Base-by-base conservation (phyloP, 2,888 invertebrate species). In the Mamestra brassicae region DNA sequence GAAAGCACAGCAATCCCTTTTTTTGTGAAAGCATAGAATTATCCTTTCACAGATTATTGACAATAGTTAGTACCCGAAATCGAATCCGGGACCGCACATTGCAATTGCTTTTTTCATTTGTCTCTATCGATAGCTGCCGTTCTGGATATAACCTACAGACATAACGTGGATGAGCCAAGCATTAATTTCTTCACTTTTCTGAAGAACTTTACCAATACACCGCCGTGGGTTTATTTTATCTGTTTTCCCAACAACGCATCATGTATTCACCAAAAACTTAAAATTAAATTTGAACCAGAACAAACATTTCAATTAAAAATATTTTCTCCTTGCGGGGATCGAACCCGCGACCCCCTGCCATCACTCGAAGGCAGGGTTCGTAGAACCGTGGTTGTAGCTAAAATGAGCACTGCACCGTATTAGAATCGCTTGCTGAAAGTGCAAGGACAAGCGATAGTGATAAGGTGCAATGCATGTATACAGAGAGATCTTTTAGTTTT, bases 131-230 rank as follows among this genome's bases (percentile, higher is more conserved):
- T 47, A 11, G 60, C 78, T 64, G 71, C 34, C 47, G 55, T 55
- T 52, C 67, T 66, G 74, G 74, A 67, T 60, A 78, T 13, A 36
- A 64, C 10, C 78, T 57, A 58, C n/a, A 15, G 15, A 61, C 55
- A 42, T 64, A 67, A 52, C 38, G 66, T 82, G 83, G 70, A 72
- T 38, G 67, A 36, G 60, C 36, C 66, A 58, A 81, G 13, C 36
- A 34, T 69, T 7, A 13, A 62, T 38, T 42, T 42, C 15, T 60
- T 57, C 2, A 50, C 34, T 54, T 17, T 47, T 38, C 58, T 55
- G 61, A 64, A 38, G 60, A 84, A 83, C 85, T 83, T 85, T 80
- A 85, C 85, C 85, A 85, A 85, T 80, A 85, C 85, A 80, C 76
- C 83, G 76, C 80, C 83, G 58, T 71, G 71, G 71, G 71, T 50